These are phyloP conservation scores for Hiodon tergisus DNA, from an alignment of 2,113 vertebrate species.

Conservation along the genomic window DNA sequence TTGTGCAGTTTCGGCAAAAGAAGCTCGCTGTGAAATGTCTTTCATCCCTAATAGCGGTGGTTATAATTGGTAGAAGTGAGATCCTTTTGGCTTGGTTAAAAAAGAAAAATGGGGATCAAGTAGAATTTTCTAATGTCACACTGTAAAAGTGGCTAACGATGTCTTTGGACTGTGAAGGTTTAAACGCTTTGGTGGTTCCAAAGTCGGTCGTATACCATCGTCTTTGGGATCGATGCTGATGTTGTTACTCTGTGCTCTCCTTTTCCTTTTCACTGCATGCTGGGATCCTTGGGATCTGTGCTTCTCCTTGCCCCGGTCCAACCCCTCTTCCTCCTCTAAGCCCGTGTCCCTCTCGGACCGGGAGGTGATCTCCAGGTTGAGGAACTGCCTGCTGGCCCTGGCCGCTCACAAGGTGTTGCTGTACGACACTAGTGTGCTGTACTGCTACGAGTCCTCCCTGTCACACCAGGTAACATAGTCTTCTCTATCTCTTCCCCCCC, in stretches of 20 bases:
- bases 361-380: slow-evolving; percentile 90
- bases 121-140: no score
- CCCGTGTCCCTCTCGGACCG: slow-evolving; percentile 77
- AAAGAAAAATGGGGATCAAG: no score
- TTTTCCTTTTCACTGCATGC: neutral
- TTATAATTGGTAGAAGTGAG: no score
- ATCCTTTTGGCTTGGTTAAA: no score
- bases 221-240: neutral
- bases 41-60: no score
- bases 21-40: no score
- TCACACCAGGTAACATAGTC: slow-evolving; percentile 74
- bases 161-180: no score
- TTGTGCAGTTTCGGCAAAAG: neutral
- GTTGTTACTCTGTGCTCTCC: neutral
- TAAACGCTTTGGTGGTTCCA: no score
- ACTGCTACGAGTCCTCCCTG: slow-evolving; percentile 90
- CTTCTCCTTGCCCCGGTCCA: neutral
- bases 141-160: no score
- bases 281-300: neutral
- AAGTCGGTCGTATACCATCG: neutral
- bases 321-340: slow-evolving; percentile 48
- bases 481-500: neutral
- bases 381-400: slow-evolving; percentile 85
- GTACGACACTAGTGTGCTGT: slow-evolving; percentile 91
- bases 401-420: slow-evolving; percentile 78